Percentiles rank a stretch among this genome's conserved stretches.
These are phyloP conservation scores for Plusia festucae DNA, from an alignment of 2,888 invertebrate genomes.

Conservation along the genomic window DNA sequence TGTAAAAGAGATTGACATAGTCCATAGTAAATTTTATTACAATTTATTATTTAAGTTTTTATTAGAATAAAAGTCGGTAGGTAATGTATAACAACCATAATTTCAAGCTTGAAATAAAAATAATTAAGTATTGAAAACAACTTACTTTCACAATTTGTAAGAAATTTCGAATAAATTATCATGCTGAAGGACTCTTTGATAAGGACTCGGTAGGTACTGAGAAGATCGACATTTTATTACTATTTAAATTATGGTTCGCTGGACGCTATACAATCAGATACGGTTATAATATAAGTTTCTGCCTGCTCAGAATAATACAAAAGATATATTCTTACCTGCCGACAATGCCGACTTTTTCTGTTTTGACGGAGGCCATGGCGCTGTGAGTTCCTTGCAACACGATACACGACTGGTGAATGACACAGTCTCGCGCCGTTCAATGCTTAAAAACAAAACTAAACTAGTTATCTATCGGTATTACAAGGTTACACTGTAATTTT, in stretches of 20 bases:
- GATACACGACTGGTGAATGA: constrained; percentile 67
- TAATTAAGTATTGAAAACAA: background rate
- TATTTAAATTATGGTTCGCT: background rate
- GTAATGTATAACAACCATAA: too few relatives aligned
- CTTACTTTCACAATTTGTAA: background rate
- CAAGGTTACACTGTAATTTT: constrained; percentile 54
- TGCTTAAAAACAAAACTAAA: constrained; percentile 63
- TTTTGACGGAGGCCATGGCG: constrained; percentile 82
- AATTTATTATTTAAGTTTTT: too few relatives aligned
- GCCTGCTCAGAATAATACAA: background rate
- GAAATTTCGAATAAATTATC: background rate
- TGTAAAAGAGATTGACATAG: too few relatives aligned
- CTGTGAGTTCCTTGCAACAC: constrained; percentile 54
- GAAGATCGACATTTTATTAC: background rate
- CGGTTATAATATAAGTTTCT: background rate
- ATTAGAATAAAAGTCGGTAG: too few relatives aligned
- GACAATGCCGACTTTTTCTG: constrained; percentile 93
- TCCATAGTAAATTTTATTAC: too few relatives aligned
- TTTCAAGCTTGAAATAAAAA: background rate
- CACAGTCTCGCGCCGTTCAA: constrained; percentile 46
- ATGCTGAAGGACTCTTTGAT: background rate
- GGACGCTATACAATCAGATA: background rate
- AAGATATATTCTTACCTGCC: constrained; percentile 90
- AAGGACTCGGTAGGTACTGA: background rate
- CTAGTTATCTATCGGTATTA: constrained; percentile 61